Evolutionary conservation across 2,888 invertebrate species (phyloP).

Genomic region (Mythimna pallens): DNA sequence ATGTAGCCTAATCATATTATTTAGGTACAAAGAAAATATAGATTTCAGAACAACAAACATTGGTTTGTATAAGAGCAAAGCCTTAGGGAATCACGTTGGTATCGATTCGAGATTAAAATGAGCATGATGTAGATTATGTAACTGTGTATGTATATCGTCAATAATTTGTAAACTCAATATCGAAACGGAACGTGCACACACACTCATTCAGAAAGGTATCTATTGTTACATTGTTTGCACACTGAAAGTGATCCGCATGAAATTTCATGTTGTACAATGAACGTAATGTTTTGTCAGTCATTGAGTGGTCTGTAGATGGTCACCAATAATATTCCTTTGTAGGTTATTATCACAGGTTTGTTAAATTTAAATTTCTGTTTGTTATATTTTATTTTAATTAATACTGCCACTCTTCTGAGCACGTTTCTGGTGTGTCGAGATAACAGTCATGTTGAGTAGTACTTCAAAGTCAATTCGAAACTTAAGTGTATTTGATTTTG

Average conservation of each 20-base stretch:
- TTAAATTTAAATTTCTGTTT: background rate
- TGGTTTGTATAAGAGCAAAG: slow-evolving; percentile 18
- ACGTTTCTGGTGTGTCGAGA: too few species aligned
- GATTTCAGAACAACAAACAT: slow-evolving; percentile 20
- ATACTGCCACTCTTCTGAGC: too few species aligned
- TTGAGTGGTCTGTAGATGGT: background rate
- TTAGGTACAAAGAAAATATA: slow-evolving; percentile 21
- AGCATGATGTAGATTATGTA: slow-evolving; percentile 42
- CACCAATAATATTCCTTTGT: background rate
- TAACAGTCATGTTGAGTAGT: too few species aligned
- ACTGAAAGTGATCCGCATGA: slow-evolving; percentile 42
- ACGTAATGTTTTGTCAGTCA: slow-evolving; percentile 1
- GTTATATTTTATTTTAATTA: too few species aligned
- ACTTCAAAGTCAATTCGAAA: too few species aligned
- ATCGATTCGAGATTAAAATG: slow-evolving; percentile 34
- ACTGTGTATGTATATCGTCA: slow-evolving; percentile 23
- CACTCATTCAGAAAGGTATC: background rate
- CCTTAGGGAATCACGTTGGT: slow-evolving; percentile 4
- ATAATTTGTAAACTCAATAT: slow-evolving; percentile 60
- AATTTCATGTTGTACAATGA: slow-evolving; percentile 32
- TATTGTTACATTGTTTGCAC: slow-evolving; percentile 55
- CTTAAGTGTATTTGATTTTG: too few species aligned
- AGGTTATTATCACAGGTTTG: background rate
- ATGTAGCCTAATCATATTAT: slow-evolving; percentile 4
- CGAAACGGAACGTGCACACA: slow-evolving; percentile 29